Evolutionary conservation across 1,140 invertebrate species (phyloP).

Genomic region (Chironomus tepperi): DNA sequence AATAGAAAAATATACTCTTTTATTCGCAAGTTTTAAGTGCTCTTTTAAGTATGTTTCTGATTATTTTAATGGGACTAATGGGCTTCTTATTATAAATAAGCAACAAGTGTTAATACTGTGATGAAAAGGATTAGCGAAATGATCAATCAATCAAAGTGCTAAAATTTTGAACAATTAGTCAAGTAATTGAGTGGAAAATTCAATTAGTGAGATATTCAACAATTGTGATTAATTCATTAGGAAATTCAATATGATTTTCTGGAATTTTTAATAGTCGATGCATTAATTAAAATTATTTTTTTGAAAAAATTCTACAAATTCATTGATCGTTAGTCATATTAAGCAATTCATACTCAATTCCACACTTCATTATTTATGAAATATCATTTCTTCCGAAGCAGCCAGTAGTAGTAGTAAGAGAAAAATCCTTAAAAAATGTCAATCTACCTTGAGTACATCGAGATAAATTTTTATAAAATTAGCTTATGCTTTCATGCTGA

Average conservation of each 20-base stretch:
- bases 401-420: no score
- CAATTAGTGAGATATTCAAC: not conserved
- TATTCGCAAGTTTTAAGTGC: not conserved
- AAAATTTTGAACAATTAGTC: not conserved
- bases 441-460: not conserved
- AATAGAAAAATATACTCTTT: not conserved
- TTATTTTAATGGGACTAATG: not conserved
- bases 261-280: not conserved
- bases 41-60: not conserved
- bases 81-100: not conserved
- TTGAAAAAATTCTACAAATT: no score
- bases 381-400: no score
- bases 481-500: not conserved
- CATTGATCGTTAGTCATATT: no score
- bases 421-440: not conserved
- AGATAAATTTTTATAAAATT: not conserved
- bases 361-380: no score
- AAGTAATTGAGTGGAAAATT: not conserved
- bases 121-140: not conserved
- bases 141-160: not conserved
- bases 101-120: slow-evolving; percentile 7
- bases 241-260: not conserved
- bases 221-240: no score
- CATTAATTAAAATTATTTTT: no score
- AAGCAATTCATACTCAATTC: no score